phyloP scores from a whole-genome alignment of 1,140 invertebrate genomes.

The Hesperophylax magnus region DNA sequence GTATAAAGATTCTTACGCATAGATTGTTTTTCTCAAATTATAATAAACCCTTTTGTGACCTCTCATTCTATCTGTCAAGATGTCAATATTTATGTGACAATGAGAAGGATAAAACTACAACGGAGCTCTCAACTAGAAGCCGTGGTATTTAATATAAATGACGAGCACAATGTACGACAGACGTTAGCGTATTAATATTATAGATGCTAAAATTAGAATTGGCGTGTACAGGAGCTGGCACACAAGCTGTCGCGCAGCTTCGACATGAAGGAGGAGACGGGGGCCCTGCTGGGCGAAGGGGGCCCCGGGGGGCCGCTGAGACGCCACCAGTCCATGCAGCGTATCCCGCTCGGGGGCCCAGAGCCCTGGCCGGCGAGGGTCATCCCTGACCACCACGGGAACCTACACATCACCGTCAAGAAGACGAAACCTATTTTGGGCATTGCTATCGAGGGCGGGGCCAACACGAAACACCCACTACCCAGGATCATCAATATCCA shows the following conservation, averaged over 20 bases:
- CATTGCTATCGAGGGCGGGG: constrained; percentile 96
- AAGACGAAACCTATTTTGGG: constrained; percentile 95
- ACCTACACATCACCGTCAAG: constrained; percentile 87
- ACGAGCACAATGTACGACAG: too few relatives aligned
- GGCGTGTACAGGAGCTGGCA: constrained; percentile 78
- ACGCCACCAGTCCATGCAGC: constrained; percentile 79
- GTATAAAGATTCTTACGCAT: too few relatives aligned
- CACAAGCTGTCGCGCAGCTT: constrained; percentile 87
- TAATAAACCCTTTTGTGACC: too few relatives aligned
- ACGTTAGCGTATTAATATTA: too few relatives aligned
- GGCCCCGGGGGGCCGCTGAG: constrained; percentile 67
- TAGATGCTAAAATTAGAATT: too few relatives aligned
- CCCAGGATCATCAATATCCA: constrained; percentile 97
- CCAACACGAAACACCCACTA: constrained; percentile 93
- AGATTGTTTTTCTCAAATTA: too few relatives aligned
- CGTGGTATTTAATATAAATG: too few relatives aligned
- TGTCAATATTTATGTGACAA: too few relatives aligned
- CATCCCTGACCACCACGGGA: constrained; percentile 86
- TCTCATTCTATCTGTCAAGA: too few relatives aligned
- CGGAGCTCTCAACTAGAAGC: too few relatives aligned
- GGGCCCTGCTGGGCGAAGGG: constrained; percentile 78
- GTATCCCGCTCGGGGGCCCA: constrained; percentile 73
- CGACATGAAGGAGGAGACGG: constrained; percentile 88
- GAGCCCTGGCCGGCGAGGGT: constrained; percentile 78
- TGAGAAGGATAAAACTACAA: too few relatives aligned